phyloP scores from a whole-genome alignment of 2,888 invertebrate genomes.

The Smittia aterrima region DNA sequence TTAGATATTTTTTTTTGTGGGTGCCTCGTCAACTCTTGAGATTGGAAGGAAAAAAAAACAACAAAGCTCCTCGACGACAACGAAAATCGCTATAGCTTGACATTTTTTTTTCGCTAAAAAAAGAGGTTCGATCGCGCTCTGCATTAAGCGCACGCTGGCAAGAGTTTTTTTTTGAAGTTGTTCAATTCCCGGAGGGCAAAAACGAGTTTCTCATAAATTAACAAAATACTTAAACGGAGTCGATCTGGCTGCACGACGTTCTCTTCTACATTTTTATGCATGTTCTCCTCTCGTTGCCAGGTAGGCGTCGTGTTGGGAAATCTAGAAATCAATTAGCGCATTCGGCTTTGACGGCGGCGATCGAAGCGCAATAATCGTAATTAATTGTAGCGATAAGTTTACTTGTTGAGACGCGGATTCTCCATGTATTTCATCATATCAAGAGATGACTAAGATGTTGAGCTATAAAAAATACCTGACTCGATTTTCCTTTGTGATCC shows the following conservation, averaged over 20 bases:
- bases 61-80: neutral
- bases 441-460: constrained; percentile 28
- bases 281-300: neutral
- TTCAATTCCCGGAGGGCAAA: neutral
- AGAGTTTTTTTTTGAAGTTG: neutral
- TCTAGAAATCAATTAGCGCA: neutral
- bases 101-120: neutral
- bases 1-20: neutral
- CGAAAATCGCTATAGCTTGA: neutral
- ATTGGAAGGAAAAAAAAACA: too few relatives aligned
- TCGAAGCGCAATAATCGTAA: neutral
- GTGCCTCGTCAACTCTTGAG: neutral
- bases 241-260: neutral
- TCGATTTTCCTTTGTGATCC: constrained; percentile 34
- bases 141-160: neutral
- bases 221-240: neutral
- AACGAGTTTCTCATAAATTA: neutral
- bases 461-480: constrained; percentile 38
- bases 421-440: constrained; percentile 19
- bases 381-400: neutral
- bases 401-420: neutral
- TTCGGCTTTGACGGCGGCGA: neutral
- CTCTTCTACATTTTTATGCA: neutral
- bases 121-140: neutral
- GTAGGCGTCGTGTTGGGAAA: constrained; percentile 16